Evolutionary conservation across 2,113 vertebrate species (phyloP), one percentile per base, ranked within the genome.

Genomic region (Trogon surrucura): DNA sequence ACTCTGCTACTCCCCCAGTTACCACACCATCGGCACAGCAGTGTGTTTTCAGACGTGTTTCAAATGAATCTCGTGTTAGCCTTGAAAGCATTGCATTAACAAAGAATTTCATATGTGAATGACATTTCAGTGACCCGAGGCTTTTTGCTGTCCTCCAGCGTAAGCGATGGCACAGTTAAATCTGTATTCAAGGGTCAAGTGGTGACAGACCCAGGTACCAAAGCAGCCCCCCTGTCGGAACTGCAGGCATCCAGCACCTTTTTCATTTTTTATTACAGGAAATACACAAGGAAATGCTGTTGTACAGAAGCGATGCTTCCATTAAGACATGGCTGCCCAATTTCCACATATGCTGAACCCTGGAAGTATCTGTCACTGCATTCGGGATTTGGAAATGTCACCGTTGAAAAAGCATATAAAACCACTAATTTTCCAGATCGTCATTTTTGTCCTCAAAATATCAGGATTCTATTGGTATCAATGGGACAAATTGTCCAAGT

Each of bases 101-200:
- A 79, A 85, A 82, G 30, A 51, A 75, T 85, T 89, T 78, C 1
- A 16, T 16, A 67, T 5, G 3, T 48, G 80, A 95, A 74, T 80
- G 90, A 87, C 36, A 51, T 72, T 67, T 64, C 72, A 65, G 75
- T 23, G 44, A 65, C 38, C 83, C 66, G 75, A 71, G 73, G 82
- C 30, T 72, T 74, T 74, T 71, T 89, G 50, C 56, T 91, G 53
- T 30, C 94, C 50, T 56, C 60, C 72, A 34, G 8, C 4, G 16
- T 44, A 83, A 71, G 34, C 3, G 2, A 64, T 8, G n/a, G 44
- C 32, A 11, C 26, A 60, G 62, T 56, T 72, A 80, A 29, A 53
- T 32, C n/a, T 44, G 26, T 25, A 32, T 64, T 87, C 58, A 78
- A 32, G 22, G 51, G 60, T 58, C 65, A 67, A 1, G 1, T 50